phyloP scores from a whole-genome alignment of 1,140 invertebrate species.

The Caenorhabditis briggsae region DNA sequence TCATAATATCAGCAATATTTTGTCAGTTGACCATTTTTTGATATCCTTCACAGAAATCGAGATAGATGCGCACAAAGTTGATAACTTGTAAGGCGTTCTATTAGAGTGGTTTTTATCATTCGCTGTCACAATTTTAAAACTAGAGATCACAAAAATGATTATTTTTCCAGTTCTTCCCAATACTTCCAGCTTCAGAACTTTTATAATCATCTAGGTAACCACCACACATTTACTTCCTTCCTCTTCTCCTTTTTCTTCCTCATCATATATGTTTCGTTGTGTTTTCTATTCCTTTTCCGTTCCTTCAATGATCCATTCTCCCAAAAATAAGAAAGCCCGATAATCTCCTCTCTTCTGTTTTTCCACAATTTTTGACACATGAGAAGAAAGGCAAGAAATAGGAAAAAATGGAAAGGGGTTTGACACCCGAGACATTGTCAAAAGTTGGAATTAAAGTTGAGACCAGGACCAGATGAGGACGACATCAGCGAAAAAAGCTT shows the following conservation, averaged over 20 bases:
- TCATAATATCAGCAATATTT: too few species aligned
- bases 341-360: background rate
- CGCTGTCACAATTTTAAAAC: too few species aligned
- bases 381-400: background rate
- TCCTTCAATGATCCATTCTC: background rate
- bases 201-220: background rate
- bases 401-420: too few species aligned
- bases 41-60: too few species aligned
- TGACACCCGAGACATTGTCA: slow-evolving; percentile 54
- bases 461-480: background rate
- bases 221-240: background rate
- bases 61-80: too few species aligned
- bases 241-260: background rate
- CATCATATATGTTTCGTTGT: too few species aligned
- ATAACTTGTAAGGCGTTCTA: too few species aligned
- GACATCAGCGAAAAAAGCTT: background rate
- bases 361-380: slow-evolving; percentile 13
- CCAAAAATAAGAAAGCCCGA: background rate
- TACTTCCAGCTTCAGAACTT: background rate
- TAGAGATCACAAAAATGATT: too few species aligned
- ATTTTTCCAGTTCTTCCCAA: background rate
- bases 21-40: too few species aligned
- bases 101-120: too few species aligned
- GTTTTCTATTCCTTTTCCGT: background rate
- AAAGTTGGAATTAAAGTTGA: slow-evolving; percentile 53